A percentile compares a stretch with the other conserved stretches of the same genome.
Conservation (phyloP, 2,888 invertebrate genomes). For the Lasioglossum vierecki region DNA sequence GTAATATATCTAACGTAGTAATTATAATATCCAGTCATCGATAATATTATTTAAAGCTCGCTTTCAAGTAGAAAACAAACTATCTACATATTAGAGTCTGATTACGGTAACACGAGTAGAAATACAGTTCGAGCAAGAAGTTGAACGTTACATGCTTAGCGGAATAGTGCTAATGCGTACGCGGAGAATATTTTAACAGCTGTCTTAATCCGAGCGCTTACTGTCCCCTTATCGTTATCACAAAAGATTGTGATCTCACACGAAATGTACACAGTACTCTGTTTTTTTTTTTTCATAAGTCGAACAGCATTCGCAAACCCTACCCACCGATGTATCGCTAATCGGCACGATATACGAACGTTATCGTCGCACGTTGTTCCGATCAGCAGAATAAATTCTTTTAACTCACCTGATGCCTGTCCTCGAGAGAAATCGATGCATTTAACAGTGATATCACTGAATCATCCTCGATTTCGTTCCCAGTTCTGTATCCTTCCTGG, state of each 20-base stretch:
- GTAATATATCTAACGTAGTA: too few species aligned
- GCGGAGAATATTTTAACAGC: slow-evolving; percentile 36
- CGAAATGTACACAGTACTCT: not conserved
- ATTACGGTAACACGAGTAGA: not conserved
- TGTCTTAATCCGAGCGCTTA: not conserved
- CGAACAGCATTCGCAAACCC: not conserved
- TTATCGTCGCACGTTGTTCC: slow-evolving; percentile 8
- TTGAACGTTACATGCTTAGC: not conserved
- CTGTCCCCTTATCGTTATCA: slow-evolving; percentile 24
- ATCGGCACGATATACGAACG: not conserved
- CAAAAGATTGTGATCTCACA: not conserved
- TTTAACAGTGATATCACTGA: slow-evolving; percentile 63
- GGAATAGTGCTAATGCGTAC: not conserved
- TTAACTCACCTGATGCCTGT: slow-evolving; percentile 64
- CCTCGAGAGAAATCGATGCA: slow-evolving; percentile 44
- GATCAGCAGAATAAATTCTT: slow-evolving; percentile 21
- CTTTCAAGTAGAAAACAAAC: not conserved
- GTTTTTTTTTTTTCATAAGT: not conserved
- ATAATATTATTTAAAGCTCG: not conserved
- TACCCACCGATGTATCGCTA: not conserved
- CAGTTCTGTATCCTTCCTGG: slow-evolving; percentile 20
- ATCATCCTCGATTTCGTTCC: slow-evolving; percentile 49
- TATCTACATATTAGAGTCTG: not conserved
- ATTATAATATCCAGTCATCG: not conserved
- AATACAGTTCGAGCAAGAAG: not conserved